Evolutionary conservation across 2,113 vertebrate genomes (phyloP), one percentile per base, ranked within the genome.

Genomic region (Marcusenius ussheri): DNA sequence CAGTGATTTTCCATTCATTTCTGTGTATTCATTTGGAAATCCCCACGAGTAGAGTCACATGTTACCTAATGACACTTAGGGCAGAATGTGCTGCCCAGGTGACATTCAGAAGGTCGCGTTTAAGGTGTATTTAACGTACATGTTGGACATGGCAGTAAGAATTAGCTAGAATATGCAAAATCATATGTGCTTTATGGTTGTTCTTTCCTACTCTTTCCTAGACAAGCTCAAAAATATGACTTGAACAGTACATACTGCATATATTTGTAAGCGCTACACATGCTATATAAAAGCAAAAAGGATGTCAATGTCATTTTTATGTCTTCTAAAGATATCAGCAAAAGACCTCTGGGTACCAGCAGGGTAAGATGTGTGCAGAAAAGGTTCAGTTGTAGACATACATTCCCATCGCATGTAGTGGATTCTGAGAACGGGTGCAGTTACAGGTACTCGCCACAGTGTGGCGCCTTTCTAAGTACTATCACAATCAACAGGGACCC

Each of bases 381-480:
- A 70, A 31, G 46, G 45, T 27, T 87, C 47, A 53, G 13, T 31
- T 8, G 8, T 70, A 31, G 62, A 31, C 27, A 70, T 70, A 70
- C n/a, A 51, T 31, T 87, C 49, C 15, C 27, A 2, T 50, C 42
- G 11, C 39, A 15, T 74, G 10, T 24, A 46, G 17, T 2, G 6
- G 4, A 84, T 47, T 84, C 17, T 9, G 24, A 42, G 35, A 27
- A 27, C 21, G 3, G 45, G 31, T 90, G 77, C 24, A 74, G 27
- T 90, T 74, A 70, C 56, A n/a, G 3, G 3, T 42, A 51, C 87
- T 77, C 39, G 58, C 91, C 91, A 91, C 89, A 46, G 74, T 50
- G 85, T 51, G 91, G 89, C 77, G 11, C 87, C 56, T 17, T 88
- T 62, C 87, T 42, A n/a, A 85, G 19, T 84, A 19, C 66, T 45